These are phyloP conservation scores for Prionchulus punctatus DNA, from an alignment of 2,888 invertebrate species.

Conservation along the genomic window DNA sequence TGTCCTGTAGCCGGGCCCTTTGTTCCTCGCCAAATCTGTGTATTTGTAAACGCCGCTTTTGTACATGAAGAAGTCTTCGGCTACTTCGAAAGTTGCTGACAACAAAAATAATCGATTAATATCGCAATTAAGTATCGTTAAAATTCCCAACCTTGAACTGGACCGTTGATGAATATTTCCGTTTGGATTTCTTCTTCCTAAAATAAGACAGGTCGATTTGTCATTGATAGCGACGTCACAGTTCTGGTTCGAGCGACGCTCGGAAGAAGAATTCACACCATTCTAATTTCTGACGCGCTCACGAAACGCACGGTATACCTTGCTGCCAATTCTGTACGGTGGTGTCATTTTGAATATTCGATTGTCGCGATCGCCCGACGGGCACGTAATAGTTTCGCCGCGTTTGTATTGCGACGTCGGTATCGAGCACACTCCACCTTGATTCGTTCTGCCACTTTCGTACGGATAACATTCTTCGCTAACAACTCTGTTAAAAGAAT, in stretches of 20 bases:
- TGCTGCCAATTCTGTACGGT: constrained; percentile 34
- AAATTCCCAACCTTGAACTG: constrained; percentile 57
- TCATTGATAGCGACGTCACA: no score
- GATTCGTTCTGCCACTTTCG: constrained; percentile 43
- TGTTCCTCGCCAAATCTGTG: constrained; percentile 14
- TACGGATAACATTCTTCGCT: constrained; percentile 70
- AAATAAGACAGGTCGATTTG: constrained; percentile 14
- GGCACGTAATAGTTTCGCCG: constrained; percentile 22
- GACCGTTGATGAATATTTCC: constrained; percentile 73
- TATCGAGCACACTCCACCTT: constrained; percentile 49
- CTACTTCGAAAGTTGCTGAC: constrained; percentile 68
- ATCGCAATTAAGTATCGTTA: background rate
- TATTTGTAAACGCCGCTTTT: constrained; percentile 61
- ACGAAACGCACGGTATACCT: no score
- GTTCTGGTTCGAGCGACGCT: no score
- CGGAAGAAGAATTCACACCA: no score
- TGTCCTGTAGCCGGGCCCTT: constrained; percentile 16
- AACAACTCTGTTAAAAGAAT: constrained; percentile 54
- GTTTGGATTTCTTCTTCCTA: constrained; percentile 63
- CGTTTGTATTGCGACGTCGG: constrained; percentile 32
- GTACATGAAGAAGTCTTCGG: constrained; percentile 83
- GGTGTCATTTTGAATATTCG: constrained; percentile 36
- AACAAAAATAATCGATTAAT: constrained; percentile 14
- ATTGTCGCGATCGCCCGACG: constrained; percentile 25
- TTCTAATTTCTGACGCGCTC: no score